Evolutionary conservation across 2,113 vertebrate genomes (phyloP).

Genomic region (Pachypanchax playfairii): DNA sequence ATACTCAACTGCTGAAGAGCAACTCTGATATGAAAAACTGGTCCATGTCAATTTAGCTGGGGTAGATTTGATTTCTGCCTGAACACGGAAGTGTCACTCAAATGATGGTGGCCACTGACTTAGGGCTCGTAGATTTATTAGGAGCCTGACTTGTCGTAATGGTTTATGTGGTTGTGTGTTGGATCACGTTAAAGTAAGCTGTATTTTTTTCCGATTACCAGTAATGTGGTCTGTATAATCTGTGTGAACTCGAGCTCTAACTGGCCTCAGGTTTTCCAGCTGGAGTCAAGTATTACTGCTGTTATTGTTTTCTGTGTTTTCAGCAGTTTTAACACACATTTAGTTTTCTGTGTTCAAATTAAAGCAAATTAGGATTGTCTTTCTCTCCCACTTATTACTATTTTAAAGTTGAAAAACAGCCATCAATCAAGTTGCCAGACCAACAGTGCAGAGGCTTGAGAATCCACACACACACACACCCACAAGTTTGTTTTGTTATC

Average conservation of each 20-base stretch:
- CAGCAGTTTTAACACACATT: background rate
- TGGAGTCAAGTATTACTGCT: background rate
- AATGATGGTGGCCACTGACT: conserved; percentile 53
- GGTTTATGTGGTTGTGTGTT: conserved; percentile 31
- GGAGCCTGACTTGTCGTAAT: conserved; percentile 46
- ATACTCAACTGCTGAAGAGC: conserved; percentile 50
- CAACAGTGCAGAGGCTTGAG: too few species aligned
- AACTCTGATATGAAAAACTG: conserved; percentile 70
- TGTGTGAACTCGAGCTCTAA: conserved; percentile 9
- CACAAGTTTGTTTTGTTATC: too few species aligned
- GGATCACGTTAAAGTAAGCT: conserved; percentile 48
- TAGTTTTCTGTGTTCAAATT: conserved; percentile 3
- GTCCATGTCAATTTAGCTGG: conserved; percentile 63
- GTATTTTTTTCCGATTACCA: conserved; percentile 45
- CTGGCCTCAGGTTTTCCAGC: conserved; percentile 6
- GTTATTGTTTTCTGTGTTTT: background rate
- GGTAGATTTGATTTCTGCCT: conserved; percentile 71
- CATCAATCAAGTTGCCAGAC: too few species aligned
- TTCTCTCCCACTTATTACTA: too few species aligned
- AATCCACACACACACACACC: too few species aligned
- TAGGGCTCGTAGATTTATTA: conserved; percentile 56
- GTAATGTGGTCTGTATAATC: conserved; percentile 24
- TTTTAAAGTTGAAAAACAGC: too few species aligned
- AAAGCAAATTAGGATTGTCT: background rate
- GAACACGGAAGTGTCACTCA: conserved; percentile 69